These are phyloP conservation scores for Calliphora vomitoria DNA, from an alignment of 2,888 invertebrate genomes.

Conservation along the genomic window DNA sequence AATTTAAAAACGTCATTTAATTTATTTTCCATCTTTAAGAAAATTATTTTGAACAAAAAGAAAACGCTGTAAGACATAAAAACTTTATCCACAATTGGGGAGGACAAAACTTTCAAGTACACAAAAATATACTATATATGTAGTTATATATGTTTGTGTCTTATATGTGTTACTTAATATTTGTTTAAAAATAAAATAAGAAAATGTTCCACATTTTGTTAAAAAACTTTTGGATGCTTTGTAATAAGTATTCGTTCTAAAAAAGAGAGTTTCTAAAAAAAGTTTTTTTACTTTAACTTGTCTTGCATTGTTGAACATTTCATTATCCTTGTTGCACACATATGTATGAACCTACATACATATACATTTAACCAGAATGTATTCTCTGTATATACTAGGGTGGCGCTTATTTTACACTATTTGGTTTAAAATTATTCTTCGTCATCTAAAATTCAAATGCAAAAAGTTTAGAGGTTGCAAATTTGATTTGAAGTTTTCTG, in stretches of 20 bases:
- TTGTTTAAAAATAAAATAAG: slow-evolving; percentile 14
- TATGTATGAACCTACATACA: neutral
- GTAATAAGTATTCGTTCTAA: slow-evolving; percentile 5
- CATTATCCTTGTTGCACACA: slow-evolving; percentile 49
- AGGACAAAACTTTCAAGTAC: slow-evolving; percentile 46
- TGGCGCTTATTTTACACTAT: no score
- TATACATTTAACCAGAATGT: slow-evolving; percentile 10
- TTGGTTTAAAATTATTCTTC: no score
- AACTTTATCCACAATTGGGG: slow-evolving; percentile 41
- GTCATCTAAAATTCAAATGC: no score
- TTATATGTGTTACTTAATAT: slow-evolving; percentile 19
- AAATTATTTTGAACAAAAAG: neutral
- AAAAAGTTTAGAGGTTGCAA: no score
- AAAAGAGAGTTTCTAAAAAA: slow-evolving; percentile 22
- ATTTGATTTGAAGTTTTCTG: no score
- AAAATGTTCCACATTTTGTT: slow-evolving; percentile 27
- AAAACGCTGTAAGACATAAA: slow-evolving; percentile 38
- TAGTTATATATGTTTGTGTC: neutral
- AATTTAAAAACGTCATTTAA: neutral
- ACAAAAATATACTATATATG: neutral
- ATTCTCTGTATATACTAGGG: neutral
- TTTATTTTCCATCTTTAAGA: slow-evolving; percentile 20
- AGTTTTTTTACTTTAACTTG: slow-evolving; percentile 49
- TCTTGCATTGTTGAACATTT: slow-evolving; percentile 60
- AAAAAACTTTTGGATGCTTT: slow-evolving; percentile 38